Evolutionary conservation across 2,113 vertebrate species (phyloP).

Genomic region (Brachyhypopomus gauderio): DNA sequence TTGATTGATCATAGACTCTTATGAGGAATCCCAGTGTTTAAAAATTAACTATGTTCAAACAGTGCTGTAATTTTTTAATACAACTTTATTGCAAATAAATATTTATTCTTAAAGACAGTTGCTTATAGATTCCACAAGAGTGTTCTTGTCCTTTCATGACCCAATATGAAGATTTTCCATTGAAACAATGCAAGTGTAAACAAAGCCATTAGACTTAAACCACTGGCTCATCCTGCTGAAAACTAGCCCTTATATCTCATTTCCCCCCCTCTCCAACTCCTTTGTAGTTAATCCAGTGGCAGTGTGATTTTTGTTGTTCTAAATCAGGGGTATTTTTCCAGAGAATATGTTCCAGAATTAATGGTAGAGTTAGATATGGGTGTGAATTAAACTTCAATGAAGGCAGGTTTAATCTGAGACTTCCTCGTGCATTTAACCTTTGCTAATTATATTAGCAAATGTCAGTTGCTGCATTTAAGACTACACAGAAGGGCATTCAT

Average conservation of each 20-base stretch:
- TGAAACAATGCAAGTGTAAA: background rate
- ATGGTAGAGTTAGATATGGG: background rate
- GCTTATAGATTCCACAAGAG: background rate
- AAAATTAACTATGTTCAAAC: background rate
- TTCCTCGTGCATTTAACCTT: slow-evolving; percentile 1
- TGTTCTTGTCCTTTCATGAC: background rate
- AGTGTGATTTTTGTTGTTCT: background rate
- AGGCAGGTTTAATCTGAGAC: background rate
- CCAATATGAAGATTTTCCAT: background rate
- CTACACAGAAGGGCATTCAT: background rate
- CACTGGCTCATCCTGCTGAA: background rate
- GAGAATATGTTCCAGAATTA: background rate
- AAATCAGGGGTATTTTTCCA: background rate
- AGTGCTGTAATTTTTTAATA: background rate
- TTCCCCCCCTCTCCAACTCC: background rate
- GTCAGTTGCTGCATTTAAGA: background rate
- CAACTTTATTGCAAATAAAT: background rate
- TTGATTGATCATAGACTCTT: too few species aligned
- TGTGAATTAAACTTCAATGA: background rate
- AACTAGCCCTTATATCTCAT: background rate
- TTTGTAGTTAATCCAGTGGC: background rate
- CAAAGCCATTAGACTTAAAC: background rate
- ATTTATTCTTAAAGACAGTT: background rate
- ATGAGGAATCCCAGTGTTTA: background rate
- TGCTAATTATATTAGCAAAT: background rate